These are phyloP conservation scores for Thryonomys swinderianus DNA, from an alignment of 2,113 vertebrate species.

Conservation along the genomic window DNA sequence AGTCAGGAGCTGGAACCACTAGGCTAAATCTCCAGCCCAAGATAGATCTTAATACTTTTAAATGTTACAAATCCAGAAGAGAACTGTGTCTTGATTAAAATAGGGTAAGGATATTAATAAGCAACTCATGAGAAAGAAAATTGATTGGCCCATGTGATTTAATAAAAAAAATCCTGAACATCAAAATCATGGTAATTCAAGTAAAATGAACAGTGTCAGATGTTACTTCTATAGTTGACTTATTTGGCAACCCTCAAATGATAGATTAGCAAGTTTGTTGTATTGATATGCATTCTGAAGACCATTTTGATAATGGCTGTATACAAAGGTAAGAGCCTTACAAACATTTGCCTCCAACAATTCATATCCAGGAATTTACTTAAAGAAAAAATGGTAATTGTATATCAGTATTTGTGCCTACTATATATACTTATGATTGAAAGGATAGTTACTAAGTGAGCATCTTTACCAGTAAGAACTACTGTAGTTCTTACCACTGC, in stretches of 20 bases:
- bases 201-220: background rate
- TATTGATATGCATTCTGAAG: background rate
- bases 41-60: constrained; percentile 31
- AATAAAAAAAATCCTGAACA: background rate
- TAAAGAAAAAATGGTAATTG: background rate
- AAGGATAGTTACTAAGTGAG: background rate
- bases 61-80: constrained; percentile 39
- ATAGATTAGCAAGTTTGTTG: background rate
- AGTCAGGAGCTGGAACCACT: no score
- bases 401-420: background rate
- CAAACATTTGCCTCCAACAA: background rate
- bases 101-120: background rate
- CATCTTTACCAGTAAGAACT: background rate
- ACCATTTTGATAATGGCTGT: background rate
- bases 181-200: constrained; percentile 35
- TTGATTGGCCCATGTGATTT: constrained; percentile 13
- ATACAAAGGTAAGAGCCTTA: constrained; percentile 20
- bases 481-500: background rate
- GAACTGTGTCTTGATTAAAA: constrained; percentile 27
- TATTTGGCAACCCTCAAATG: background rate
- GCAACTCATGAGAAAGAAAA: background rate
- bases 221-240: background rate
- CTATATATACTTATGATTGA: background rate
- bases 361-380: constrained; percentile 24
- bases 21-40: no score